Percentiles rank a stretch among this genome's conserved stretches.
Evolutionary conservation across 2,888 invertebrate species (phyloP).

Genomic region (Incurvaria masculella): DNA sequence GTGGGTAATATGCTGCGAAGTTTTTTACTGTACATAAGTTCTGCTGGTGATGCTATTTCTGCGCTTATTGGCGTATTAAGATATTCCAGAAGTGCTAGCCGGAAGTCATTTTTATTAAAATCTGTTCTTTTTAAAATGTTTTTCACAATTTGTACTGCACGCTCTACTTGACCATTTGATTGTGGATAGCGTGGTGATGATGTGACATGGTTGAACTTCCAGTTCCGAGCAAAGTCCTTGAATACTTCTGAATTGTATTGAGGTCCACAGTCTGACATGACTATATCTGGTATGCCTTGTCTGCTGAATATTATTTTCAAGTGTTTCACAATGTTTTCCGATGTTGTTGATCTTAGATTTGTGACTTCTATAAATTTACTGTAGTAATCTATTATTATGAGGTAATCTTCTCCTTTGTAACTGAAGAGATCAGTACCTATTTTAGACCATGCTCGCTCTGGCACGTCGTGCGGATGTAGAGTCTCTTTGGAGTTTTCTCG

Average conservation of each 20-base stretch:
- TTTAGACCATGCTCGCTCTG: constrained; percentile 3
- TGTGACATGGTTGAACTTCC: constrained; percentile 15
- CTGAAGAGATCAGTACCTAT: constrained; percentile 5
- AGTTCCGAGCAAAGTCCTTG: constrained; percentile 11
- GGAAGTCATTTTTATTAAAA: constrained; percentile 5
- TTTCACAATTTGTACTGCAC: constrained; percentile 17
- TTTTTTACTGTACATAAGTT: constrained; percentile 6
- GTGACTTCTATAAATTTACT: constrained; percentile 8
- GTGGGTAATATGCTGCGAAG: constrained; percentile 6
- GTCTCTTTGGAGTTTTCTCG: background rate
- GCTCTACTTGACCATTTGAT: constrained; percentile 16
- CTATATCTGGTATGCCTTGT: constrained; percentile 7
- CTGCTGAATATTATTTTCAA: constrained; percentile 4
- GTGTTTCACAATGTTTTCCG: constrained; percentile 1
- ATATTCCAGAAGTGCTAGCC: constrained; percentile 8
- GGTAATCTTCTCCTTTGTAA: constrained; percentile 4
- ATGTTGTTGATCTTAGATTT: background rate
- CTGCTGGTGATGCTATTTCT: constrained; percentile 5
- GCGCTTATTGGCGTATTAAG: constrained; percentile 7
- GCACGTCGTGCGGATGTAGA: background rate
- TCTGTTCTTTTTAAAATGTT: constrained; percentile 5
- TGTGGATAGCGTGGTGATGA: constrained; percentile 15
- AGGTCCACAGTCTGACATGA: constrained; percentile 7
- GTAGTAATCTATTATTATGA: constrained; percentile 9
- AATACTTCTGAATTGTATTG: constrained; percentile 8